Evolutionary conservation across 2,113 vertebrate species (phyloP), one percentile per base, ranked within the genome.

Genomic region (Phaethon lepturus): DNA sequence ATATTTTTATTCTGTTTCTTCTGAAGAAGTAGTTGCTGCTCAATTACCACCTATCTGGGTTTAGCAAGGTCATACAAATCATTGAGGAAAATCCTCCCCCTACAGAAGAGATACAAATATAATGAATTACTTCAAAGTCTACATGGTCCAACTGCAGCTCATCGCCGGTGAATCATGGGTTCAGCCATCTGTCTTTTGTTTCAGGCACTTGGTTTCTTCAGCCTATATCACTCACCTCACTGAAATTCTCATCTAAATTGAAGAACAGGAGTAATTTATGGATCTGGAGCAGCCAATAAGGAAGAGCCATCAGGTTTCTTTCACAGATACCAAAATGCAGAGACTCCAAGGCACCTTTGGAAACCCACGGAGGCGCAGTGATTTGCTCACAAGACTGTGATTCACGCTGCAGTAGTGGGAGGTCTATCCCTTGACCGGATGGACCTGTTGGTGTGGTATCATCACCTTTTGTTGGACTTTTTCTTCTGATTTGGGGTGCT

Each of bases 1-100:
- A 98, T 98, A 98, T 98, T 98, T 98, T 98, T 97, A 97, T 98
- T 97, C 94, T 96, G 94, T 97, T 97, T 98, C 96, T 96, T 98
- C 95, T 95, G 7, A 98, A 97, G 97, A 97, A 97, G 96, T 87
- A 94, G 97, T 67, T 96, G 91, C 88, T 96, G 94, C 96, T 97
- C 97, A 97, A 96, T 98, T 98, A 98, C 97, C 95, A 98, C 96
- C 97, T 98, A 91, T 89, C 87, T 72, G 78, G 93, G 94, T 97
- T 97, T 96, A 88, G 96, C 93, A 97, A 98, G 97, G 98, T 98
- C 98, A 98, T 86, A 92, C 81, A 69, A 91, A 97, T 98, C 95
- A 95, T 19, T 31, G 84, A 95, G 64, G 74, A 97, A 96, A 97
- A 93, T 77, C 63, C 31, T 83, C 47, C 84, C 80, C 44, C 83